phyloP scores from a whole-genome alignment of 1,140 invertebrate species.

The Armadillidium nasatum region DNA sequence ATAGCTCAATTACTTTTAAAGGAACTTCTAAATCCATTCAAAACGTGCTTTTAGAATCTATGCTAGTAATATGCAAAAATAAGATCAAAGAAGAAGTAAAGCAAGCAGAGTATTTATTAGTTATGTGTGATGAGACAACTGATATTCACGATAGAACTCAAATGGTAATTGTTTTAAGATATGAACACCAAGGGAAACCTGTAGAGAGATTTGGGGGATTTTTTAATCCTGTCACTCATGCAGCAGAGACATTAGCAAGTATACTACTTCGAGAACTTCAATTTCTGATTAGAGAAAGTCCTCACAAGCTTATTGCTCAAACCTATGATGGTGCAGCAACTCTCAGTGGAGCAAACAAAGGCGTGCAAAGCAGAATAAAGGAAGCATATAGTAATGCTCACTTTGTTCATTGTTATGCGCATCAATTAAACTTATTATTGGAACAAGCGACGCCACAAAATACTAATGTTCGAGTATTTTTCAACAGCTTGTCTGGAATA shows the following conservation, averaged over 20 bases:
- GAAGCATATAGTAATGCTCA: too few species aligned
- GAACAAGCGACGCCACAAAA: too few species aligned
- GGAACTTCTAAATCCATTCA: conserved; percentile 47
- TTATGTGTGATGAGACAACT: not conserved
- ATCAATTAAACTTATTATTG: too few species aligned
- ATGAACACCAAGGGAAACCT: conserved; percentile 21
- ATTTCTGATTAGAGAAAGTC: too few species aligned
- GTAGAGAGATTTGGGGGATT: conserved; percentile 35
- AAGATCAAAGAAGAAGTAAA: conserved; percentile 34
- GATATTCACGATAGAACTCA: conserved; percentile 24
- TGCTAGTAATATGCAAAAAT: conserved; percentile 41
- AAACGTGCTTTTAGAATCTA: conserved; percentile 51
- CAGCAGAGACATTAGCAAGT: conserved; percentile 26
- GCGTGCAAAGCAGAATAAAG: too few species aligned
- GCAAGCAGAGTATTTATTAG: not conserved
- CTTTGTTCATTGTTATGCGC: too few species aligned
- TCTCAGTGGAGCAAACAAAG: too few species aligned
- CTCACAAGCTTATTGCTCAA: too few species aligned
- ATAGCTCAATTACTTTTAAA: conserved; percentile 45
- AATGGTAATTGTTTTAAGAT: conserved; percentile 24
- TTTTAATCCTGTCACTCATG: conserved; percentile 26
- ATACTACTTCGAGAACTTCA: too few species aligned
- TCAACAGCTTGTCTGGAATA: too few species aligned
- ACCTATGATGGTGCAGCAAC: too few species aligned
- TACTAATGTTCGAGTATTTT: too few species aligned